phyloP scores from a whole-genome alignment of 1,140 invertebrate genomes.

The Heliconius hermathena region DNA sequence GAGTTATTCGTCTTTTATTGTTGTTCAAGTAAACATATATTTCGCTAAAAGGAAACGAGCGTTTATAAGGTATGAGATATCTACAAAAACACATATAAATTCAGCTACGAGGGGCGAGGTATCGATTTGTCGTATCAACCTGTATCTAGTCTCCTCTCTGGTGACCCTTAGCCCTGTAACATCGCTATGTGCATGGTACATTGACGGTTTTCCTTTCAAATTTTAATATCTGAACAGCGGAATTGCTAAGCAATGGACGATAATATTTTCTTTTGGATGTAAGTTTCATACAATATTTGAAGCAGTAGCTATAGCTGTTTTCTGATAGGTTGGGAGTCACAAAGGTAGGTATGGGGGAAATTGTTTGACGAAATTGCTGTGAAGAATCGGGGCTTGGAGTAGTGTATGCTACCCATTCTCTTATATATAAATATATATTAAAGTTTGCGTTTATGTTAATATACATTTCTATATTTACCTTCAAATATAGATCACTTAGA shows the following conservation, averaged over 20 bases:
- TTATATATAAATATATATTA: too few relatives aligned
- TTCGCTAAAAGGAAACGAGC: background rate
- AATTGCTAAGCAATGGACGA: constrained; percentile 3
- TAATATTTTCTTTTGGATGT: background rate
- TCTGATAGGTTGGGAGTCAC: constrained; percentile 1
- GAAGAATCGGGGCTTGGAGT: background rate
- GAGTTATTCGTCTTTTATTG: too few relatives aligned
- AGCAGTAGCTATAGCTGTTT: background rate
- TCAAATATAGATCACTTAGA: too few relatives aligned
- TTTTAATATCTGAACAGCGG: too few relatives aligned
- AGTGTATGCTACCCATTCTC: background rate
- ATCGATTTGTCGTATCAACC: constrained; percentile 50
- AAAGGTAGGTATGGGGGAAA: background rate
- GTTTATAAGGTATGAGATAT: background rate
- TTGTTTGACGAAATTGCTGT: background rate
- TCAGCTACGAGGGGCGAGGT: constrained; percentile 16
- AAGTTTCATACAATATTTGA: background rate
- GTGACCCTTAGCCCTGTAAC: background rate
- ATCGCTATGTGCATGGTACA: constrained; percentile 16
- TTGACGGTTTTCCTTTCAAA: background rate
- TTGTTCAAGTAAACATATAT: background rate
- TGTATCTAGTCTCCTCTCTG: constrained; percentile 24
- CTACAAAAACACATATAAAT: constrained; percentile 20
- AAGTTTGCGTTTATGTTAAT: too few relatives aligned
- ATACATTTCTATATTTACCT: too few relatives aligned